Evolutionary conservation across 2,888 invertebrate species (phyloP), one percentile per base, ranked within the genome.

Genomic region (Corythucha ciliata): DNA sequence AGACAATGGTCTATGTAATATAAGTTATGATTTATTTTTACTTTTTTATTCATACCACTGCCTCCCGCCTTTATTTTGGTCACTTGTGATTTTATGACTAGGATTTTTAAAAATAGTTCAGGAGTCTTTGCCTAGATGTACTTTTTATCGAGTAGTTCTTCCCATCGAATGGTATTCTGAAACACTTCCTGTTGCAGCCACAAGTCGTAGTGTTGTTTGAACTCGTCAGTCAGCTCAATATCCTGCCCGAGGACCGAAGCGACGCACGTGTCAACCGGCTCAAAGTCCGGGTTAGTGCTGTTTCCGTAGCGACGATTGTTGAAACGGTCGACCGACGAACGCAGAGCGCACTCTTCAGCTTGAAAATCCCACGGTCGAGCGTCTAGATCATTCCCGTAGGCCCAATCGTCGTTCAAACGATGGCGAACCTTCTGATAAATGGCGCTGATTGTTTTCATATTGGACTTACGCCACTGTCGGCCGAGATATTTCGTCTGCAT

Each of bases 401-500:
- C 98, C 98, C 98, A 99, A 69, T 99, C 98, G 67, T 99, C 98
- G 65, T 96, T 97, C 36, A 98, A 74, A 49, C 96, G 79, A 72
- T 96, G 94, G 24, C 94, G 77, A 2, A 91, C 90, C 75, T 97
- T 96, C 53, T 92, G 86, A 68, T 98, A 99, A 66, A 99, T 99
- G 53, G 96, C 94, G 67, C 96, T 96, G 72, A 99, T 92, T 1
- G 94, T 94, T 69, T 96, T 97, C 96, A 99, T 98, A 68, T 99
- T 98, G 1, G 91, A 88, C 70, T 97, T 97, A 42, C 98, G 78
- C 98, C 98, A 99, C 66, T 98, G 97, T 10, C 98, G 75, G 0
- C 98, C 98, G 62, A 99, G 77, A 72, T 97, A 98, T 67, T 97
- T 94, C 1, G 97, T 96, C 73, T 99, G 98, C 93, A 98, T 96